phyloP scores from a whole-genome alignment of 2,797 vertebrate species.

The Mycteria americana region DNA sequence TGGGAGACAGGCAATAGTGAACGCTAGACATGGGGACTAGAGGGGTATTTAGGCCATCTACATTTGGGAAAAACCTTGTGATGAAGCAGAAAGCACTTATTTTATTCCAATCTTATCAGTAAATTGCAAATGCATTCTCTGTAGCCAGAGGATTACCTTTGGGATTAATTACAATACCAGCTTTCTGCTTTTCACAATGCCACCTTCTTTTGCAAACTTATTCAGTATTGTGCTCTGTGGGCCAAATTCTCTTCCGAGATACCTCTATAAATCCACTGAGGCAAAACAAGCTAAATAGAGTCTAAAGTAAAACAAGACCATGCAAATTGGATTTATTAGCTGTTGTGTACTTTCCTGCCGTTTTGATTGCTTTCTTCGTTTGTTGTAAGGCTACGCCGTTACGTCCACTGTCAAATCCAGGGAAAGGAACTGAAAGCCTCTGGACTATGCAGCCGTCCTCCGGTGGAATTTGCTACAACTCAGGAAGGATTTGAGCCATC shows the following conservation, averaged over 20 bases:
- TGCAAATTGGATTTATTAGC: not conserved
- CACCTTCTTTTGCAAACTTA: not conserved
- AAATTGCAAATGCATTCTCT: not conserved
- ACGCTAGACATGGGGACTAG: not conserved
- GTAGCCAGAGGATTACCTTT: not conserved
- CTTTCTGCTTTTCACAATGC: conserved; percentile 24
- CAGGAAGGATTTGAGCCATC: conserved; percentile 45
- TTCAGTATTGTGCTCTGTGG: not conserved
- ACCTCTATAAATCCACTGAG: not conserved
- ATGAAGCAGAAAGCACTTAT: not conserved
- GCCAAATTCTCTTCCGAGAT: not conserved
- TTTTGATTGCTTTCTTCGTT: not conserved
- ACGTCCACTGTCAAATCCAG: not conserved
- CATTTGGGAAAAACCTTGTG: not conserved
- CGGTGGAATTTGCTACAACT: not conserved
- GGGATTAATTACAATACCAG: conserved; percentile 26
- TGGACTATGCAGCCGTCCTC: not conserved
- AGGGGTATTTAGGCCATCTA: not conserved
- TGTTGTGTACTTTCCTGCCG: not conserved
- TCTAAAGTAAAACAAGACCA: not conserved
- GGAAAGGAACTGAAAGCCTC: conserved; percentile 8
- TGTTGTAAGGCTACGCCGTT: not conserved
- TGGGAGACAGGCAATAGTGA: not conserved
- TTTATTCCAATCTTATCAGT: not conserved
- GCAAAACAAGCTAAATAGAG: not conserved